Base-by-base conservation (phyloP, 2,797 vertebrate species). In the Urosaurus nigricauda region DNA sequence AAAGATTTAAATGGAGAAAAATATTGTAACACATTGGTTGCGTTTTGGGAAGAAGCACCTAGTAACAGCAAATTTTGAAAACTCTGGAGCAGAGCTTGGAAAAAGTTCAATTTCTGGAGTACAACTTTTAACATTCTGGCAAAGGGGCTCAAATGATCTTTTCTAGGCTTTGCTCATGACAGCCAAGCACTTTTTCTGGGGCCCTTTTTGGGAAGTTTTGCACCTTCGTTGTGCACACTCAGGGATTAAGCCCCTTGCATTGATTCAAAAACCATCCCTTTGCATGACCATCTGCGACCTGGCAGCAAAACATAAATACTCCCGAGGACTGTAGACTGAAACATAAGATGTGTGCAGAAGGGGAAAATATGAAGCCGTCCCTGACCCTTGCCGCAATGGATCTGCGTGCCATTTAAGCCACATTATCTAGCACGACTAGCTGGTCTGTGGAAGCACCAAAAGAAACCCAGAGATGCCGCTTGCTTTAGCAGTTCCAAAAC, bases 381-480 rank as follows among this genome's bases (percentile, higher is more conserved):
- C 37, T 5, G 32, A 6, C 53, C 43, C 7, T 58, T 43, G 60
- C 75, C 12, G 0, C 70, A 32, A 7, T 47, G 29, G 43, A 16
- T 43, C 53, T 70, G 9, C 19, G 26, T n/a, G 40, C 9, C n/a
- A 40, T 37, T 51, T 79, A 86, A 68, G n/a, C 43, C 16, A 43
- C 63, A 35, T 26, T 24, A 26, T 21, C 32, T 56, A 58, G 58
- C 29, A 70, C 4, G 43, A 84, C 60, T 40, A 51, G 63, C 80
- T 71, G 40, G 65, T 60, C 53, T 84, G 43, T 37, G 24, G 83
- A 85, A 87, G 78, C 86, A 87, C 35, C 68, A 68, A 26, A 53
- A 82, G 83, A 2, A 32, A 68, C 32, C 29, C 43, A 68, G 77
- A 74, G 56, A 35, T 26, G 29, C 37, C 19, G 77, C 75, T 53